Percentiles rank a stretch among this genome's conserved stretches.
Conservation (phyloP, 2,113 vertebrate genomes). For the Sylvilagus bachmani region DNA sequence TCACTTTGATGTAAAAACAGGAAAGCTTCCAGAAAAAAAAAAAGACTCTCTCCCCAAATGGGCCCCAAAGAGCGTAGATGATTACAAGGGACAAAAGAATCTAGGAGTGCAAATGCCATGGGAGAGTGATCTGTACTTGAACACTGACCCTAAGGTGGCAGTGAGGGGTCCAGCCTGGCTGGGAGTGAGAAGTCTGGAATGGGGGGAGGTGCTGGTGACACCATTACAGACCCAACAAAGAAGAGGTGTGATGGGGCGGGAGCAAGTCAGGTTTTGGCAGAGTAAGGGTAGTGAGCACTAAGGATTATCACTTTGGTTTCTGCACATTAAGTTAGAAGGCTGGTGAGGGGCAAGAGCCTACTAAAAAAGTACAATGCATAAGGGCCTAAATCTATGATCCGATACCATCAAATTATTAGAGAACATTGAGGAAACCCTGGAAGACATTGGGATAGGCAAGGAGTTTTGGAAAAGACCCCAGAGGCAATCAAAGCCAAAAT, state of each 20-base stretch:
- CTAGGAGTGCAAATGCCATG: neutral
- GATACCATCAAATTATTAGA: no score
- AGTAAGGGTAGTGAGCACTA: no score
- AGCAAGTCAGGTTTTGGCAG: neutral
- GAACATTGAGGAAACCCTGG: no score
- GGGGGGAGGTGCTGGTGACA: neutral
- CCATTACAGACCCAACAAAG: neutral
- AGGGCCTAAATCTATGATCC: no score
- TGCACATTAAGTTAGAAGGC: neutral
- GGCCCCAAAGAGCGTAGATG: neutral
- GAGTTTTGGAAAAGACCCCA: no score
- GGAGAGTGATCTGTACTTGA: neutral
- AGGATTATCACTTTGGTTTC: neutral
- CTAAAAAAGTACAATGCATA: neutral
- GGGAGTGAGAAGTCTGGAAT: no score
- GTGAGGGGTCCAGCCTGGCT: neutral
- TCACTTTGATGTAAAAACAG: neutral
- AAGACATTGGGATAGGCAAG: no score
- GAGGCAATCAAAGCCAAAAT: no score
- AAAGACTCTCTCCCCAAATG: neutral
- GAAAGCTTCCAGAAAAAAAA: slow-evolving; percentile 2
- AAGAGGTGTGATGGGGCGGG: neutral
- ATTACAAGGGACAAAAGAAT: neutral
- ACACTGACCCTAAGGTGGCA: neutral
- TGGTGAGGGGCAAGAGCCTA: neutral